phyloP scores from a whole-genome alignment of 1,140 invertebrate genomes.

The Brevipalpus yothersi region DNA sequence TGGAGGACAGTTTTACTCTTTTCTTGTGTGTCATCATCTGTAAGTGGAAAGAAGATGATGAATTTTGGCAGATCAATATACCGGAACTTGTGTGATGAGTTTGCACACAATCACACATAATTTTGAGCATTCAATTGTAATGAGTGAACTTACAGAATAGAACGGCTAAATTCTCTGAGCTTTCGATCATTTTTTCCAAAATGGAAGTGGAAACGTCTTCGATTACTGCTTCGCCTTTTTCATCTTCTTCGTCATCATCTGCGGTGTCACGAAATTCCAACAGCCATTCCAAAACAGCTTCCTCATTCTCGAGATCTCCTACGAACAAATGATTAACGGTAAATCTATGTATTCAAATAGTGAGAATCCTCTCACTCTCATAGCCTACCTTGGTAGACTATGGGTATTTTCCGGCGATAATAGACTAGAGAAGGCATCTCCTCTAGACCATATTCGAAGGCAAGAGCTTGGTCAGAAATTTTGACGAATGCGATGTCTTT shows the following conservation, averaged over 20 bases:
- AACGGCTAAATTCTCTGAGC: constrained; percentile 41
- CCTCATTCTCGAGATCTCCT: constrained; percentile 16
- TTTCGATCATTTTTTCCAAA: constrained; percentile 50
- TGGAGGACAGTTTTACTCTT: constrained; percentile 59
- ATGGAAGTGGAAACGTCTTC: constrained; percentile 52
- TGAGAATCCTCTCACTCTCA: background rate
- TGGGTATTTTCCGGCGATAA: constrained; percentile 76
- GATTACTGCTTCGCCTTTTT: constrained; percentile 62
- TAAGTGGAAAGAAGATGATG: background rate
- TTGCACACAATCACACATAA: too few relatives aligned
- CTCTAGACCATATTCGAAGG: constrained; percentile 68
- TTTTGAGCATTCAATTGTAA: background rate
- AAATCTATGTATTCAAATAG: background rate
- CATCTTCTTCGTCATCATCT: constrained; percentile 18
- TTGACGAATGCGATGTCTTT: constrained; percentile 81
- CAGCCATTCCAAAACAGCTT: constrained; percentile 16
- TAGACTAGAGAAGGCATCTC: constrained; percentile 66
- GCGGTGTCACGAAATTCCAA: constrained; percentile 14
- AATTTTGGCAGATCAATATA: background rate
- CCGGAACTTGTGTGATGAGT: too few relatives aligned
- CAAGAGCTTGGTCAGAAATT: constrained; percentile 66
- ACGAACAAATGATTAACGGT: background rate
- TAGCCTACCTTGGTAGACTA: constrained; percentile 65
- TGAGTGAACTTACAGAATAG: constrained; percentile 14
- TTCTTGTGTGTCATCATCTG: constrained; percentile 25